A percentile compares a stretch with the other conserved stretches of the same genome.
Evolutionary conservation across 2,888 invertebrate species (phyloP).

Genomic region (Heterodera filipjevi): DNA sequence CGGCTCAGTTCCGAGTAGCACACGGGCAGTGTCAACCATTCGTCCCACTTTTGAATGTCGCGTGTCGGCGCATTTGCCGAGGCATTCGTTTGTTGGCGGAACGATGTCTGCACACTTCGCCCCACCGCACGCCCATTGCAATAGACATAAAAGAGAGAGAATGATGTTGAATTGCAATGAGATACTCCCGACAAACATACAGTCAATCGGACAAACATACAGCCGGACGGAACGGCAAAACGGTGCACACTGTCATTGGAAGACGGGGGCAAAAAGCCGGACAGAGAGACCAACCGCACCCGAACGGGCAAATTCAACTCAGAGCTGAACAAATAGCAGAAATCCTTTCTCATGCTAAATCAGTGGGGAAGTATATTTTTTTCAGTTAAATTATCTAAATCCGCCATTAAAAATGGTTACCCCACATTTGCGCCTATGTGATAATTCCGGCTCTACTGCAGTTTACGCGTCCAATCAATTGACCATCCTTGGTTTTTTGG

Average conservation of each 20-base stretch:
- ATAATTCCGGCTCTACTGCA: too few relatives aligned
- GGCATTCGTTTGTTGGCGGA: conserved; percentile 24
- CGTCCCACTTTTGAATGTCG: conserved; percentile 54
- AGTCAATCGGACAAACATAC: conserved; percentile 40
- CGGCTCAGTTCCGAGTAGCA: conserved; percentile 57
- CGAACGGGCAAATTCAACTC: conserved; percentile 42
- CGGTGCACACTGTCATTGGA: conserved; percentile 19
- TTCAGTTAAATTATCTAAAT: too few relatives aligned
- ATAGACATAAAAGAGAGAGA: conserved; percentile 45
- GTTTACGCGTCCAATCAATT: too few relatives aligned
- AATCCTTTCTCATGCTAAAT: conserved; percentile 32
- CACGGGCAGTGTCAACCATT: conserved; percentile 60
- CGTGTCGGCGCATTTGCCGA: conserved; percentile 41
- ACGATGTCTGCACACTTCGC: conserved; percentile 55
- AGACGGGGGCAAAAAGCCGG: conserved; percentile 34
- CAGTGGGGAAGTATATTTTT: background rate
- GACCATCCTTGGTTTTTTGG: too few relatives aligned
- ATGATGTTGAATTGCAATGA: background rate
- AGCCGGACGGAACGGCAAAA: conserved; percentile 37
- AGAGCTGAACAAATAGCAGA: conserved; percentile 39
- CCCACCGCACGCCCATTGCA: conserved; percentile 56
- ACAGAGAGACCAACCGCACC: conserved; percentile 41
- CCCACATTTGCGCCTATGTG: too few relatives aligned
- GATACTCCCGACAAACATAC: too few relatives aligned
- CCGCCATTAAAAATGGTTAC: too few relatives aligned